Base-by-base conservation (phyloP, 2,888 invertebrate species). In the Chymomyza caudatula region DNA sequence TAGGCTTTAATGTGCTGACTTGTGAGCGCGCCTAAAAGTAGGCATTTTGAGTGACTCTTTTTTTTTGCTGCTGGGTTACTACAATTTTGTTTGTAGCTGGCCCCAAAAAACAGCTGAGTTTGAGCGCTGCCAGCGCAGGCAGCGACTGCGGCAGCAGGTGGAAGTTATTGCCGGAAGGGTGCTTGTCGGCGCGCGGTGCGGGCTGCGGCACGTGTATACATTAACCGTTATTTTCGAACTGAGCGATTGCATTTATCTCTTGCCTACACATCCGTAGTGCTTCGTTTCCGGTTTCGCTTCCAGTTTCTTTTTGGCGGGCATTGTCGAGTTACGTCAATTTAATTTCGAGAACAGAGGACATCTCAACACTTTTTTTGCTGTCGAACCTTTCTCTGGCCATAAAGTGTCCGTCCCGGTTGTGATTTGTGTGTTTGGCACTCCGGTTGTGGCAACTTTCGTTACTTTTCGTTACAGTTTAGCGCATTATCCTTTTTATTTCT, bases 1-100 rank as follows among this genome's bases (percentile, higher is more conserved):
- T 54, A 44, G 54, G 51, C 52, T 15, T 57, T 49, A 63, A 5
- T 25, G 37, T 52, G 51, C 58, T 47, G 29, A 37, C 29, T 37
- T 11, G 11, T 49, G n/a, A 4, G 22, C 19, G 4, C 23, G 84
- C 85, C 84, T 86, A 78, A 69, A 81, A 78, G 84, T 85, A 87
- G 86, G 85, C 86, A 65, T 22, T 13, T 65, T 78, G 78, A 77
- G 76, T 64, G 57, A 37, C 49, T 60, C 65, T 42, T 37, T 59
- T 65, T 70, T 8, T 25, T 53, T 49, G 5, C 76, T 70, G 23
- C 77, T 77, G 85, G 82, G 65, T 73, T 79, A 85, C 74, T 37
- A 77, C 68, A 69, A 85, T 74, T 72, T 71, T 70, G 67, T 64
- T 78, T 85, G 84, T 80, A 64, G 49, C 64, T 62, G 71, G 64